Evolutionary conservation across 1,140 invertebrate species (phyloP), one percentile per base, ranked within the genome.

Genomic region (Pissodes strobi): DNA sequence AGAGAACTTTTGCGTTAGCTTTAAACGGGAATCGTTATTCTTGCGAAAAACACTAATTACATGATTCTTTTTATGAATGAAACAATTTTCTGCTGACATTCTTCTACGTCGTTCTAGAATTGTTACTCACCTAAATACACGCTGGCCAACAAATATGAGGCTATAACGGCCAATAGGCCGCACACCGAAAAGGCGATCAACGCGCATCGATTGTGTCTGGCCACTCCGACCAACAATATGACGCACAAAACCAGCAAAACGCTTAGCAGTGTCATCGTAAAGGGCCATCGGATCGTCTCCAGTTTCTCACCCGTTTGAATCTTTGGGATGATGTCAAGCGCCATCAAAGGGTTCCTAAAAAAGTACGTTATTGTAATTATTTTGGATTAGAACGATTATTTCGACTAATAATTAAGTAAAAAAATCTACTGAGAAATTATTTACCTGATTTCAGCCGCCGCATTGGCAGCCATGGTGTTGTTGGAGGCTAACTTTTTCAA

Each of bases 141-240:
- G 43, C 92, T 93, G 17, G 90, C 88, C 81, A 92, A 87, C 52
- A 93, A 81, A 90, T 92, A 95, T 66, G 92, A 94, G 63, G 92
- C 87, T 67, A 95, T 94, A n/a, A 95, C 88, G 38, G 92, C 92
- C 63, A 94, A 86, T 51, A 96, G 80, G 22, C 92, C 93, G 71
- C 93, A 91, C 25, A 94, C 92, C 72, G 88, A 88, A 64, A 84
- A 92, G 82, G 90, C 88, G 72, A 94, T 93, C 45, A 93, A 82
- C 17, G 90, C 87, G 78, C 90, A 92, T 69, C 91, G 83, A 1
- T 90, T 93, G 77, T 92, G 90, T 67, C 90, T 83, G 48, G 89
- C 89, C 60, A 93, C 88, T 67, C 91, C 92, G 73, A 92, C 89
- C 56, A 93, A 81, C 62, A 94, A 82, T 41, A 93, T 85, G 59